Conservation (phyloP, 2,797 vertebrate genomes). For the Rousettus madagascariensis region DNA sequence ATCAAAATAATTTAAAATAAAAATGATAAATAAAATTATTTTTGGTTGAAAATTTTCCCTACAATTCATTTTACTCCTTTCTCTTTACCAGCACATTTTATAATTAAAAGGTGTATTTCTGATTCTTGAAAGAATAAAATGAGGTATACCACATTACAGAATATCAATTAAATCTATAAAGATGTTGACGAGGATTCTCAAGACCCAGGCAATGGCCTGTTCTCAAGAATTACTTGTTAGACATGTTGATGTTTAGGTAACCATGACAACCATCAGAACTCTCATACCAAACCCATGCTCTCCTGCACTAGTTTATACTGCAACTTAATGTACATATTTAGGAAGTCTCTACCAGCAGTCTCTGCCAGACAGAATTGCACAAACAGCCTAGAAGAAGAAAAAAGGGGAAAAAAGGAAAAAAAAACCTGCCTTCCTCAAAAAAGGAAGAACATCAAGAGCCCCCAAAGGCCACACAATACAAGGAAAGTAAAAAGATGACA, state of each 20-base stretch:
- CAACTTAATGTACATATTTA: neutral
- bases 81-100: neutral
- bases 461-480: neutral
- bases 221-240: slow-evolving; percentile 61
- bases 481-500: neutral
- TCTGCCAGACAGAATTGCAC: neutral
- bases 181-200: slow-evolving; percentile 20
- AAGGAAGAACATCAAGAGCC: neutral
- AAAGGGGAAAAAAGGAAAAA: neutral
- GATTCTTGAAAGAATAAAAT: slow-evolving; percentile 49
- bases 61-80: slow-evolving; percentile 25
- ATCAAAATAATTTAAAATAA: neutral
- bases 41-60: slow-evolving; percentile 7
- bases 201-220: slow-evolving; percentile 30
- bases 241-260: slow-evolving; percentile 57
- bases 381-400: neutral
- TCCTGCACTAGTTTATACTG: neutral
- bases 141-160: neutral
- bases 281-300: neutral
- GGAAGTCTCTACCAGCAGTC: neutral
- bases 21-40: slow-evolving; percentile 18
- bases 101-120: slow-evolving; percentile 46
- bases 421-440: neutral
- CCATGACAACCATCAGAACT: slow-evolving; percentile 62
- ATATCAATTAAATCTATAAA: slow-evolving; percentile 56